phyloP scores from a whole-genome alignment of 2,113 vertebrate species.

The Myiagra hebetior region DNA sequence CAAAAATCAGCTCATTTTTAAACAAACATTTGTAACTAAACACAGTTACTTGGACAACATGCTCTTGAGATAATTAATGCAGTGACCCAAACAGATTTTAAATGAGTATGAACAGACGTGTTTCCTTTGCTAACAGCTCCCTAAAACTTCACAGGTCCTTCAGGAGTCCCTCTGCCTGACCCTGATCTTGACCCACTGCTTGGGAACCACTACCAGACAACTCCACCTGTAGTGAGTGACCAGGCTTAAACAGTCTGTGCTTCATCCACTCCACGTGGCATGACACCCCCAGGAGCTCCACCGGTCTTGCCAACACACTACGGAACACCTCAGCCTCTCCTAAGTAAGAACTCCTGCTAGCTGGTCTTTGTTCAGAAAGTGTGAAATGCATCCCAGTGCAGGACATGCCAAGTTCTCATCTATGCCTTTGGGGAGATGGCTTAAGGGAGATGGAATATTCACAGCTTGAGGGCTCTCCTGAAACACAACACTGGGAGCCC shows the following conservation, averaged over 20 bases:
- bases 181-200: neutral
- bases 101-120: neutral
- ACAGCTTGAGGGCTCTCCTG: accelerated
- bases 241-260: neutral
- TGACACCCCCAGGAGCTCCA: neutral
- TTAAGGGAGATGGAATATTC: neutral
- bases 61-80: neutral
- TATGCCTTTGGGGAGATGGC: neutral
- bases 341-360: neutral
- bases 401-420: neutral
- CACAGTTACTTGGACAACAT: neutral
- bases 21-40: neutral
- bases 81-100: neutral
- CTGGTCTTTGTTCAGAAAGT: neutral
- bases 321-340: neutral
- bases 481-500: neutral
- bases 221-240: neutral
- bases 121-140: neutral
- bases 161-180: neutral
- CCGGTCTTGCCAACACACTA: neutral
- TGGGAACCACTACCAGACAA: neutral
- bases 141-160: neutral
- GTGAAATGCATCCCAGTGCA: neutral
- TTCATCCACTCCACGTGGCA: neutral
- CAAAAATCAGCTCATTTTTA: neutral